These are phyloP conservation scores for Tachysurus vachellii DNA, from an alignment of 2,113 vertebrate species.

Conservation along the genomic window DNA sequence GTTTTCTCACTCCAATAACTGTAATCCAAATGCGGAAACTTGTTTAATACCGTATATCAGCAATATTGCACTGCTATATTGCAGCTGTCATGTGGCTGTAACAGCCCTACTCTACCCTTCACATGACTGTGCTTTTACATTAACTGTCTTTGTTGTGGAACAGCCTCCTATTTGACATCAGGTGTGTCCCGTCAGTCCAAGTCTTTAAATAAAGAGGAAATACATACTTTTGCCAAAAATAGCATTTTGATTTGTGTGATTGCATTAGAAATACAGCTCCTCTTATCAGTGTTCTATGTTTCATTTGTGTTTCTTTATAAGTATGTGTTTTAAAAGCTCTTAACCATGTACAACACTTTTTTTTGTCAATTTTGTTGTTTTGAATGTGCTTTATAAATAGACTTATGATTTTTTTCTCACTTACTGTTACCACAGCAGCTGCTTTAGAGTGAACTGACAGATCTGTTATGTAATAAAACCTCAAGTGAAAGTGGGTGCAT, in stretches of 20 bases:
- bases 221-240: not conserved
- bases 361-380: not conserved
- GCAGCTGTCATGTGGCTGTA: not conserved
- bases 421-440: not conserved
- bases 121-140: not conserved
- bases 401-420: not conserved
- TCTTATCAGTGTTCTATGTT: not conserved
- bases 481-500: not conserved
- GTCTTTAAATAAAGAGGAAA: not conserved
- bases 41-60: slow-evolving; percentile 8
- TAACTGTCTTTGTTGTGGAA: not conserved
- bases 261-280: not conserved
- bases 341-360: not conserved
- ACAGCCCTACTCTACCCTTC: not conserved
- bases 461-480: slow-evolving; percentile 23
- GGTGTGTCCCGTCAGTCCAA: not conserved
- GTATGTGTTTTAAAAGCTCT: not conserved
- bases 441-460: not conserved
- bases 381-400: not conserved
- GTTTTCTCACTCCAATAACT: not conserved
- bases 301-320: not conserved
- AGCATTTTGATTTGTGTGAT: not conserved
- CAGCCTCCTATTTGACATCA: not conserved
- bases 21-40: not conserved
- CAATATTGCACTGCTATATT: not conserved